Percentiles rank a stretch among this genome's conserved stretches.
Evolutionary conservation across 1,140 invertebrate genomes (phyloP).

Genomic region (Bombus fervidus): DNA sequence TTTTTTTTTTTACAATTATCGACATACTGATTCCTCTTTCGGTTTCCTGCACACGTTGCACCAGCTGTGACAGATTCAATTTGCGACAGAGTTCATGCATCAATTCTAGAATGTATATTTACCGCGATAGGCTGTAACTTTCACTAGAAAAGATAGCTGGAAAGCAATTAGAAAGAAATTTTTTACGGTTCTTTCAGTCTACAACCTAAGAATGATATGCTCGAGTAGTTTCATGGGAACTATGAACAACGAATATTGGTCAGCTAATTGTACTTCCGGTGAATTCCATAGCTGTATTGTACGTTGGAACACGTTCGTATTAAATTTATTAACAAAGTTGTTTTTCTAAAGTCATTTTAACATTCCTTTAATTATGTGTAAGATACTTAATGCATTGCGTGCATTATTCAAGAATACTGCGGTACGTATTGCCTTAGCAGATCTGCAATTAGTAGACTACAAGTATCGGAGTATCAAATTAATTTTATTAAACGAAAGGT

Average conservation of each 20-base stretch:
- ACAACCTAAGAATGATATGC: slow-evolving; percentile 3
- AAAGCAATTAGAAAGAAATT: slow-evolving; percentile 48
- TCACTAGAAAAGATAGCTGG: slow-evolving; percentile 34
- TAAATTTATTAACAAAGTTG: background rate
- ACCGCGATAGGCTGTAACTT: background rate
- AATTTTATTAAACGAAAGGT: background rate
- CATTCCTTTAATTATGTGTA: background rate
- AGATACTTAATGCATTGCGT: background rate
- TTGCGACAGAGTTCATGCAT: background rate
- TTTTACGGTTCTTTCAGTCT: slow-evolving; percentile 30
- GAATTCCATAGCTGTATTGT: background rate
- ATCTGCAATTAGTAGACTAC: background rate
- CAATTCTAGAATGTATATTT: background rate
- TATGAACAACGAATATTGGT: background rate
- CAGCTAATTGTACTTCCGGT: slow-evolving; percentile 4
- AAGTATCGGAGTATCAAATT: background rate
- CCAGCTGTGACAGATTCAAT: background rate
- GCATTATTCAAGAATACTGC: background rate
- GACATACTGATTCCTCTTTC: too few relatives aligned
- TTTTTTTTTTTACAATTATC: background rate
- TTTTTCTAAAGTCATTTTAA: background rate
- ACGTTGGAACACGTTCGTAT: background rate
- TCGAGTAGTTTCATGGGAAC: slow-evolving; percentile 40
- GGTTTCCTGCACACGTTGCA: background rate
- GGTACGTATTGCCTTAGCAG: too few relatives aligned